Base-by-base conservation (phyloP, 2,797 vertebrate species). In the Phalanger gymnotis region DNA sequence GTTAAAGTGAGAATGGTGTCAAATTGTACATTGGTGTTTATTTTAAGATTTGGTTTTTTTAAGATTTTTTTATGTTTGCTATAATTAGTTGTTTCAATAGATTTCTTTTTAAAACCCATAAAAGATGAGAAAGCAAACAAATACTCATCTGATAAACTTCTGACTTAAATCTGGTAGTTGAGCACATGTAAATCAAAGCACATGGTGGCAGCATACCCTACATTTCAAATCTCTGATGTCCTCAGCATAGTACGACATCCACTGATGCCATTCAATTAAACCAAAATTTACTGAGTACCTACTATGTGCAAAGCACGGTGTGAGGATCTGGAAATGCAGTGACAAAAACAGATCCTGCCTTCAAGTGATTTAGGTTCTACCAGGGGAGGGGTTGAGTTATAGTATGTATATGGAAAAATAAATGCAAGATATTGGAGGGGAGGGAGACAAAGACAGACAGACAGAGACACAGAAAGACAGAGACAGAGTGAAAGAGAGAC, bases 391-490 rank as follows among this genome's bases (percentile, higher is more conserved):
- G 1, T 66, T 47, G 57, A 87, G 9, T 47, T 61, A 6, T 22
- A 30, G 5, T 25, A 19, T 16, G 2, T 54, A 25, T 51, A 47
- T 4, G 51, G 25, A 87, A 27, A 47, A 87, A 25, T 51, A 87
- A 87, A 47, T 51, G 27, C 40, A 87, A 27, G 22, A 10, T 27
- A 27, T 47, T 81, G 22, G n/a, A 9, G 40, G 9, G 73, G 2
- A 40, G n/a, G 16, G 19, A 47, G 0, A 22, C 0, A n/a, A 0
- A 19, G 34, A 31, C 7, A 12, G 30, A 31, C 10, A 19, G 34
- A 66, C 0, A n/a, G 13, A 66, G 14, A n/a, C 31, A n/a, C 3
- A 16, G 12, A 66, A 1, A 5, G 31, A 66, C 31, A 66, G 12
- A 66, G 14, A n/a, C n/a, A n/a, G n/a, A n/a, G n/a, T n/a, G 28